Evolutionary conservation across 2,888 invertebrate species (phyloP).

Genomic region (Schizaphis graminum): DNA sequence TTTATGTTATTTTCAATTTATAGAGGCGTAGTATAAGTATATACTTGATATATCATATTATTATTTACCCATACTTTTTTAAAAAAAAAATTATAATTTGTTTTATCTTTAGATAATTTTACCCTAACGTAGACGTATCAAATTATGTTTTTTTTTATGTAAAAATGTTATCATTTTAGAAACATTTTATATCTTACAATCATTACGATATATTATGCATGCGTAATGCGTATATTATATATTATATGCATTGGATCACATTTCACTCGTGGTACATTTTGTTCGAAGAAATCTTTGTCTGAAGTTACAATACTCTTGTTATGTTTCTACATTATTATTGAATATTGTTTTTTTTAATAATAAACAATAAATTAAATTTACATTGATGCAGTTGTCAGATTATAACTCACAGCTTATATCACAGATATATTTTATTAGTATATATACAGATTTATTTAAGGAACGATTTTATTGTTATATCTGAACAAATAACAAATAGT

Average conservation of each 20-base stretch:
- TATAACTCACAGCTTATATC: neutral
- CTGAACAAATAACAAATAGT: neutral
- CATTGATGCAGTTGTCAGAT: neutral
- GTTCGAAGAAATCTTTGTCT: neutral
- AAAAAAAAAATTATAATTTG: too few species aligned
- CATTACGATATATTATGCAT: neutral
- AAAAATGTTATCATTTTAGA: neutral
- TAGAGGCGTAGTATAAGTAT: neutral
- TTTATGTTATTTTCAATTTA: neutral
- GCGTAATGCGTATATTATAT: too few species aligned
- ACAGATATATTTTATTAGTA: neutral
- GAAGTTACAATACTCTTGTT: neutral
- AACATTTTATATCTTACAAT: neutral
- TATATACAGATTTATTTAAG: neutral
- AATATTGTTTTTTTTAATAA: neutral
- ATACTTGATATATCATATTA: neutral
- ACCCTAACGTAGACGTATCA: neutral
- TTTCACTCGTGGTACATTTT: neutral
- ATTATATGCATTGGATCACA: neutral
- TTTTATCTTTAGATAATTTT: neutral
- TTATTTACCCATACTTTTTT: neutral
- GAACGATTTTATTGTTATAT: neutral
- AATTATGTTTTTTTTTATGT: neutral
- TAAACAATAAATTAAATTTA: neutral
- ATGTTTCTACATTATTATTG: neutral